Percentiles rank a stretch among this genome's conserved stretches.
These are phyloP conservation scores for Podarcis raffonei DNA, from an alignment of 2,113 vertebrate species.

Conservation along the genomic window DNA sequence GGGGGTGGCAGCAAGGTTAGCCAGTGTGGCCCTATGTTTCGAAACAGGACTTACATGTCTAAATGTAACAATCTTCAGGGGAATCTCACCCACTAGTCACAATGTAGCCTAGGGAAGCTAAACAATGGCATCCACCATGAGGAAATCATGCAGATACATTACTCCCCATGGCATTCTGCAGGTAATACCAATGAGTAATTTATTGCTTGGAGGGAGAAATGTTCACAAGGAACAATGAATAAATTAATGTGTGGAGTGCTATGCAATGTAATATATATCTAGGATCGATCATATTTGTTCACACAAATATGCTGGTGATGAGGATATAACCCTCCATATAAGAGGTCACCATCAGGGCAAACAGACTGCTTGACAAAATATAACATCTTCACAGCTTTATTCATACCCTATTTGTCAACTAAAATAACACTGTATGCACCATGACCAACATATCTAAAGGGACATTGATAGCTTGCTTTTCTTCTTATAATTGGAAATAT, in stretches of 20 bases:
- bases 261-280: slow-evolving; percentile 41
- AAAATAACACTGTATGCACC: slow-evolving; percentile 47
- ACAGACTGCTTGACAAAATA: slow-evolving; percentile 37
- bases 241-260: slow-evolving; percentile 64
- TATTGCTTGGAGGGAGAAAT: slow-evolving; percentile 57
- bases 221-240: slow-evolving; percentile 49
- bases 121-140: slow-evolving; percentile 9
- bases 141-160: slow-evolving; percentile 43
- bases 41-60: neutral
- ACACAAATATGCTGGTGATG: slow-evolving; percentile 20
- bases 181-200: slow-evolving; percentile 63
- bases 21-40: neutral
- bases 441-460: slow-evolving; percentile 21
- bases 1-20: neutral
- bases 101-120: slow-evolving; percentile 2
- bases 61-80: neutral
- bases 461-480: slow-evolving; percentile 14
- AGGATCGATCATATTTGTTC: slow-evolving; percentile 54
- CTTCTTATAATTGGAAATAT: slow-evolving; percentile 43
- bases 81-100: slow-evolving; percentile 11
- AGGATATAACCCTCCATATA: slow-evolving; percentile 47
- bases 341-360: slow-evolving; percentile 58
- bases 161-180: slow-evolving; percentile 38
- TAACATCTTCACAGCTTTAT: slow-evolving; percentile 40
- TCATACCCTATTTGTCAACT: slow-evolving; percentile 29